phyloP scores from a whole-genome alignment of 2,888 invertebrate species.

The Ochropleura leucogaster region DNA sequence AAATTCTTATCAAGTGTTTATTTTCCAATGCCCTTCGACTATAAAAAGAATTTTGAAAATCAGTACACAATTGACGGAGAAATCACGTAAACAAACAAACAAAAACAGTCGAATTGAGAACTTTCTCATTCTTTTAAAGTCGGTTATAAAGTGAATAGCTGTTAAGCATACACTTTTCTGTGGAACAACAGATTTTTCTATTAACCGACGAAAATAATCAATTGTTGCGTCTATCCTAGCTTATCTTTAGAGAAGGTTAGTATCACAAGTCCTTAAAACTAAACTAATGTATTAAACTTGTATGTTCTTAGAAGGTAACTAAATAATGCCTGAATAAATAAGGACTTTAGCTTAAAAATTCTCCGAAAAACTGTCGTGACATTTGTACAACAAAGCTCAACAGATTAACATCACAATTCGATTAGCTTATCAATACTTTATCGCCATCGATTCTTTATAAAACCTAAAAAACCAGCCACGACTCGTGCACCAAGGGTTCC shows the following conservation, averaged over 20 bases:
- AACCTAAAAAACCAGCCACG: neutral
- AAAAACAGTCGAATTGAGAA: too few relatives aligned
- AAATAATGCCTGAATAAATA: neutral
- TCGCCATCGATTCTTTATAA: slow-evolving; percentile 16
- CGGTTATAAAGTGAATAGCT: too few relatives aligned
- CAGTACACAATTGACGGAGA: too few relatives aligned
- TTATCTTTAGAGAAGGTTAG: neutral
- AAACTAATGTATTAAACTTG: neutral
- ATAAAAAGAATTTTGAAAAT: too few relatives aligned
- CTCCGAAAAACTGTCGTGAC: neutral
- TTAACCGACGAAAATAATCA: neutral
- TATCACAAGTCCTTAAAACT: neutral
- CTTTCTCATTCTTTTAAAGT: too few relatives aligned
- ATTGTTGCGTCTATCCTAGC: neutral
- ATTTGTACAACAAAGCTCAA: neutral
- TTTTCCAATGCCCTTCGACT: too few relatives aligned
- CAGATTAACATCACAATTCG: slow-evolving; percentile 19
- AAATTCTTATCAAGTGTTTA: too few relatives aligned
- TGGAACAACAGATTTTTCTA: too few relatives aligned
- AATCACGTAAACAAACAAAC: too few relatives aligned
- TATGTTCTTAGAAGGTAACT: neutral
- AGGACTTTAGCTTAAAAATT: neutral
- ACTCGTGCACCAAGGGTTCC: too few relatives aligned
- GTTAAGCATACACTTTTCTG: too few relatives aligned
- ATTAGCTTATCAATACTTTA: slow-evolving; percentile 22